Base-by-base conservation (phyloP, 1,140 invertebrate genomes). In the Nymphalis io region DNA sequence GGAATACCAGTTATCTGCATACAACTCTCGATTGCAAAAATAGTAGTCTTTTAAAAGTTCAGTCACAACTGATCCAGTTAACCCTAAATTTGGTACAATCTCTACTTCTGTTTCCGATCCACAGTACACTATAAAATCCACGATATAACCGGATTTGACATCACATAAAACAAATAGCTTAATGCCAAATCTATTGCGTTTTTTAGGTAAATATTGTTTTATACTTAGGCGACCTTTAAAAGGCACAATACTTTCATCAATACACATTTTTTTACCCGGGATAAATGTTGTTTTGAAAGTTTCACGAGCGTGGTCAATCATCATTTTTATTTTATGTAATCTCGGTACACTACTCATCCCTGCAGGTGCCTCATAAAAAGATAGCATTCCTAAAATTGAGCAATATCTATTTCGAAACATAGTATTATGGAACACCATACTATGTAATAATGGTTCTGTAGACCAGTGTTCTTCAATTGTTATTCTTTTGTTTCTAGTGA, bases 181-280 rank as follows among this genome's bases (percentile, higher is more conserved):
- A 11, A 81, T 82, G 12, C 76, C 77, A 65, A 83, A 82, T 64
- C 75, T 60, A 67, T 82, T 77, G 1, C 65, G 51, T 66, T 85
- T 82, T 62, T 75, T 78, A 20, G 75, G 75, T 20, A 78, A 78
- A 67, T 83, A 81, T 69, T 85, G 80, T 72, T 80, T 76, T 27
- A 83, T 74, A 13, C 53, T 15, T 16, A 85, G 68, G 6, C 73
- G 67, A 33, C 80, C 81, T 75, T 80, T 78, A 23, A 76, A 82
- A 39, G 73, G 79, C 20, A 85, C 65, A 58, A 82, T 72, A 59
- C 74, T 76, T 70, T 82, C 80, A 70, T 85, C 80, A 48, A 82
- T 74, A 27, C 69, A 72, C 8, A 78, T 18, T 23, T 78, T 72
- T 58, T 67, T 13, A 51, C 40, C 21, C 11, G 75, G 66, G 8